Conservation (phyloP, 2,888 invertebrate genomes). For the Periphyllus acericola region DNA sequence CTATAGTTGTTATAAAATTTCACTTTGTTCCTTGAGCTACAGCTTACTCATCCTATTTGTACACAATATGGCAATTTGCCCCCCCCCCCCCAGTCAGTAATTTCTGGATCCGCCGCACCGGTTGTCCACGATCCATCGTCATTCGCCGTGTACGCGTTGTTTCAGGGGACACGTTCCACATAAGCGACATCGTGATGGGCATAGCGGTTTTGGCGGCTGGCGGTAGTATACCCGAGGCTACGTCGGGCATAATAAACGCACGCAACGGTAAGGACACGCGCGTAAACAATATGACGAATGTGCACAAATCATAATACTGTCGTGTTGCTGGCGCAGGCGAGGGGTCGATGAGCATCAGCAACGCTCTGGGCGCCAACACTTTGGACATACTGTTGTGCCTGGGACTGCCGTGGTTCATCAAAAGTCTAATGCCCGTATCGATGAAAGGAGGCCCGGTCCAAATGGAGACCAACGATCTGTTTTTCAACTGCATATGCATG, state of each 20-base stretch:
- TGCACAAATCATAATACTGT: background rate
- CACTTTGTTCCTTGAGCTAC: too few relatives aligned
- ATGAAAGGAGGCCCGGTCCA: slow-evolving; percentile 70
- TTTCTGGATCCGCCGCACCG: too few relatives aligned
- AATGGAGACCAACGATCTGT: slow-evolving; percentile 83
- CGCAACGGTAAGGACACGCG: slow-evolving; percentile 77
- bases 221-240: slow-evolving; percentile 85
- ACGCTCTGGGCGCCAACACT: slow-evolving; percentile 86
- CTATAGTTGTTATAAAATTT: too few relatives aligned
- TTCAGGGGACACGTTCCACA: slow-evolving; percentile 77
- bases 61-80: too few relatives aligned
- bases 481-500: slow-evolving; percentile 83
- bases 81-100: background rate
- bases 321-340: slow-evolving; percentile 71
- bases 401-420: slow-evolving; percentile 87
- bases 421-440: slow-evolving; percentile 72
- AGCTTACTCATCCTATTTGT: too few relatives aligned
- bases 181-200: slow-evolving; percentile 91
- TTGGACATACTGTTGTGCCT: slow-evolving; percentile 84
- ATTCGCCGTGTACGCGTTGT: background rate
- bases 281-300: background rate
- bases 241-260: slow-evolving; percentile 86
- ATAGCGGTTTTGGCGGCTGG: slow-evolving; percentile 91
- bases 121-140: too few relatives aligned
- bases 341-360: slow-evolving; percentile 87